phyloP scores from a whole-genome alignment of 2,888 invertebrate genomes.

The Lasioglossum calceatum region DNA sequence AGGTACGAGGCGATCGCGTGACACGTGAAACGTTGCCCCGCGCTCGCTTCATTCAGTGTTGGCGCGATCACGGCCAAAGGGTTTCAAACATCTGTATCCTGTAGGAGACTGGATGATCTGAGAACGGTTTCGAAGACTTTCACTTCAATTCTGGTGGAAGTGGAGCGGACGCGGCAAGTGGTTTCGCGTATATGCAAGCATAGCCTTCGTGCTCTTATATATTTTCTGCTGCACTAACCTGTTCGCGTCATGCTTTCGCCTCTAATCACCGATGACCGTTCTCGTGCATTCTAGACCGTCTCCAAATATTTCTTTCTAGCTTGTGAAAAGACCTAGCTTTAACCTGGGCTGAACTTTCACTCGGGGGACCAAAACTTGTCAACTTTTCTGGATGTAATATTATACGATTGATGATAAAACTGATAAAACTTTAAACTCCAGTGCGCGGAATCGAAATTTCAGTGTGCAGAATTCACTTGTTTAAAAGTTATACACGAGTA shows the following conservation, averaged over 20 bases:
- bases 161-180: conserved; percentile 75
- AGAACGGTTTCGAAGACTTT: conserved; percentile 70
- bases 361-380: too few relatives aligned
- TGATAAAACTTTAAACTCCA: too few relatives aligned
- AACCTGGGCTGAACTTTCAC: too few relatives aligned
- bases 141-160: conserved; percentile 72
- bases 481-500: too few relatives aligned
- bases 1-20: conserved; percentile 37
- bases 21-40: conserved; percentile 21
- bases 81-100: conserved; percentile 73
- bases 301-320: not conserved
- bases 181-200: conserved; percentile 58
- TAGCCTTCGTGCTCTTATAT: conserved; percentile 46
- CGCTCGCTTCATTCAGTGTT: conserved; percentile 43
- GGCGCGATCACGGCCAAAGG: conserved; percentile 50
- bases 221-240: conserved; percentile 21
- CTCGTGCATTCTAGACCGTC: not conserved
- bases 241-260: conserved; percentile 3
- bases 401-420: too few relatives aligned
- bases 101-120: conserved; percentile 72
- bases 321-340: too few relatives aligned
- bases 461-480: too few relatives aligned
- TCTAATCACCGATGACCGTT: not conserved
- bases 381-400: too few relatives aligned
- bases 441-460: too few relatives aligned